Conservation (phyloP, 2,113 vertebrate species). For the Vidua chalybeata region DNA sequence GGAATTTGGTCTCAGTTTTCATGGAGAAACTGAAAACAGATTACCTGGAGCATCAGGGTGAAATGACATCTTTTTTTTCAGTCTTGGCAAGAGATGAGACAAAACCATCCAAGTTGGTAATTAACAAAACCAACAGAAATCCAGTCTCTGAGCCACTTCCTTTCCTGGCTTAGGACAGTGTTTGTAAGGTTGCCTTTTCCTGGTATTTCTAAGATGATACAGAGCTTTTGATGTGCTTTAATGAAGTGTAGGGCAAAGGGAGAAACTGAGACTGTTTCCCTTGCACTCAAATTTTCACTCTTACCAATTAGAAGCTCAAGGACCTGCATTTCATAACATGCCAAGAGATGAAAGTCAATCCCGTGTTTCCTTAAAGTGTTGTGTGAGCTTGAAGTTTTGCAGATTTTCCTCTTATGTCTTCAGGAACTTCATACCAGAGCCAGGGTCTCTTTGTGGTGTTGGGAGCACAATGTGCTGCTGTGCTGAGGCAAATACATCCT, state of each 20-base stretch:
- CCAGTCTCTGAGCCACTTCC: not conserved
- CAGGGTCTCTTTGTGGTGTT: not conserved
- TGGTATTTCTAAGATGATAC: not conserved
- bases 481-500: not conserved
- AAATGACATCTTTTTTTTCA: not conserved
- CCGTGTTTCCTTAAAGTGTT: not conserved
- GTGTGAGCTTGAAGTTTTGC: not conserved
- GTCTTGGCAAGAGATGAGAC: conserved; percentile 14
- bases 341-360: not conserved
- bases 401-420: not conserved
- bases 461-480: not conserved
- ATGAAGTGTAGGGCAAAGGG: not conserved
- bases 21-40: not conserved
- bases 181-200: not conserved
- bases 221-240: conserved; percentile 1
- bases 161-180: not conserved
- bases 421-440: not conserved
- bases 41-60: not conserved
- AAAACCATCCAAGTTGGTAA: not conserved
- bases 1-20: not conserved
- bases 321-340: not conserved
- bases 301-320: not conserved
- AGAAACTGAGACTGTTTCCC: not conserved
- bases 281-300: not conserved
- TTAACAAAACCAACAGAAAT: not conserved